Percentiles rank a stretch among this genome's conserved stretches.
These are phyloP conservation scores for Elgaria multicarinata DNA, from an alignment of 2,113 vertebrate species.

Conservation along the genomic window DNA sequence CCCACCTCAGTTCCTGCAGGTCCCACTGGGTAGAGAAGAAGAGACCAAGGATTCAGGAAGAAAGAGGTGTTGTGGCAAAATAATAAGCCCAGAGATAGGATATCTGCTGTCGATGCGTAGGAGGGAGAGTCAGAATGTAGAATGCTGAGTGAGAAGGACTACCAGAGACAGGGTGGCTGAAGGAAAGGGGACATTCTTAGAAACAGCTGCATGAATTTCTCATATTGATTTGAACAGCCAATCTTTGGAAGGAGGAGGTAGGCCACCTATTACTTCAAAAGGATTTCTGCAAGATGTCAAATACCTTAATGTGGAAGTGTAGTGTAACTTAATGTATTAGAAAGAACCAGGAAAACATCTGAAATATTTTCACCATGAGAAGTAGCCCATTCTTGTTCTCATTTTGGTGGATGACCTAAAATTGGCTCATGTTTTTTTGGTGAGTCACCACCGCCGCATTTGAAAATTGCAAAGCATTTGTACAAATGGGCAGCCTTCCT, in stretches of 20 bases:
- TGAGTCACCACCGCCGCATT: conserved; percentile 60
- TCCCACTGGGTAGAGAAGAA: background rate
- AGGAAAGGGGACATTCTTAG: background rate
- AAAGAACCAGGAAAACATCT: background rate
- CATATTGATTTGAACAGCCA: background rate
- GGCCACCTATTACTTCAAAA: background rate
- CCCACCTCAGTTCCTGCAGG: background rate
- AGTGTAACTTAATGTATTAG: background rate
- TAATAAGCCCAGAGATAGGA: background rate
- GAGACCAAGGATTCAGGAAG: background rate
- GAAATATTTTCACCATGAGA: background rate
- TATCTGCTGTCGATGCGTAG: background rate
- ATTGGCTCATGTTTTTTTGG: conserved; percentile 57
- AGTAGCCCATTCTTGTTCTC: conserved; percentile 27
- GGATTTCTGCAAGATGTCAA: background rate
- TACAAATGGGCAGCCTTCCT: conserved; percentile 59
- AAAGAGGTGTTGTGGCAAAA: background rate
- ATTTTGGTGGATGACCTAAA: conserved; percentile 50
- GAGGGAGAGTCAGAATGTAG: background rate
- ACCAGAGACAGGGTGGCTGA: background rate
- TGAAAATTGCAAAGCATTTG: conserved; percentile 67
- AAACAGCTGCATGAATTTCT: background rate
- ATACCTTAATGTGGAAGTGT: background rate
- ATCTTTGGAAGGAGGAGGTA: background rate
- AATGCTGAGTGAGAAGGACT: background rate